These are phyloP conservation scores for Ceratosolen fusciceps DNA, from an alignment of 1,140 invertebrate genomes.

Conservation along the genomic window DNA sequence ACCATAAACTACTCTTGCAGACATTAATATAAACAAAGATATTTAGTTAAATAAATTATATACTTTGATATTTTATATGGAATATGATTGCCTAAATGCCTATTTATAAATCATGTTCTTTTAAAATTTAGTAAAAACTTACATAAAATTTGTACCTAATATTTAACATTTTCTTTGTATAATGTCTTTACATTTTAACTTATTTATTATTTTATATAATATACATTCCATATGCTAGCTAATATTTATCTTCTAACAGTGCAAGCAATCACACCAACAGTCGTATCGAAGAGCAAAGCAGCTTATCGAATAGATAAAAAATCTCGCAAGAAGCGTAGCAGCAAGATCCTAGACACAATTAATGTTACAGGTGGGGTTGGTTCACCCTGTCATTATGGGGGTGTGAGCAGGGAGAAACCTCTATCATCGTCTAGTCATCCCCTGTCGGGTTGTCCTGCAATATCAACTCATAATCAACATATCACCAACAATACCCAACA, in stretches of 20 bases:
- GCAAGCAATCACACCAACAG: slow-evolving; percentile 37
- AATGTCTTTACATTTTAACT: slow-evolving; percentile 7
- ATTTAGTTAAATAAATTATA: not conserved
- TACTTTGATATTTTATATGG: no score
- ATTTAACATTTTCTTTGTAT: no score
- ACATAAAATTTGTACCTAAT: no score
- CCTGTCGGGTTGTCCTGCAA: slow-evolving; percentile 67
- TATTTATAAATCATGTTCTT: no score
- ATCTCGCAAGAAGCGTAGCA: slow-evolving; percentile 34
- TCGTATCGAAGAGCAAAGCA: slow-evolving; percentile 45
- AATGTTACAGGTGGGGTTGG: slow-evolving; percentile 76
- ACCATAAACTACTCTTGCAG: not conserved
- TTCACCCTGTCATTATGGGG: slow-evolving; percentile 72
- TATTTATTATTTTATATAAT: slow-evolving; percentile 9
- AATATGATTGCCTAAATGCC: no score
- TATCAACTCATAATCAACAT: slow-evolving; percentile 67
- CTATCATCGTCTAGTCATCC: slow-evolving; percentile 73
- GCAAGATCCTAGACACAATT: slow-evolving; percentile 61
- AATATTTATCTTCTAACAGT: slow-evolving; percentile 45
- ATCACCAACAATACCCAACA: slow-evolving; percentile 70
- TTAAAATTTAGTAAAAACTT: no score
- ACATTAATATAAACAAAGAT: not conserved
- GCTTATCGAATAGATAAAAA: slow-evolving; percentile 45
- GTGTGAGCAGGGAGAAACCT: slow-evolving; percentile 69
- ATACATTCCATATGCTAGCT: slow-evolving; percentile 33